Evolutionary conservation across 2,888 invertebrate species (phyloP).

Genomic region (Mechanitis messenoides): DNA sequence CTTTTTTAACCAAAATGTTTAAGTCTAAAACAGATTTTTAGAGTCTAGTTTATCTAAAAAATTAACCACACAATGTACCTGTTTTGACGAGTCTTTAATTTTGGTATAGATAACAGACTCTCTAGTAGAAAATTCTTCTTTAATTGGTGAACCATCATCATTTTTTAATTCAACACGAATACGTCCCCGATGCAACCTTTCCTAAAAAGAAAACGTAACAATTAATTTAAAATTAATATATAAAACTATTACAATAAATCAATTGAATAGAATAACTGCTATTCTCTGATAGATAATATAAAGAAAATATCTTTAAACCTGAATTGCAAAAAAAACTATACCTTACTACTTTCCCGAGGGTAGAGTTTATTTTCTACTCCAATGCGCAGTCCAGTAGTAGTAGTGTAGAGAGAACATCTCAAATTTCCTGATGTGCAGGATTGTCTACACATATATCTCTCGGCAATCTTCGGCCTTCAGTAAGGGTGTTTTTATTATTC

Average conservation of each 20-base stretch:
- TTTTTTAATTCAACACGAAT: conserved; percentile 94
- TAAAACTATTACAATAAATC: too few species aligned
- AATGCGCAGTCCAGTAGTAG: conserved; percentile 89
- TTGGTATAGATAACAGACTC: conserved; percentile 91
- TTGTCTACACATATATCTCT: conserved; percentile 94
- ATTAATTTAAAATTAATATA: too few species aligned
- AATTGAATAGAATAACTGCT: too few species aligned
- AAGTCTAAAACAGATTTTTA: not conserved
- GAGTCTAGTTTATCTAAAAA: not conserved
- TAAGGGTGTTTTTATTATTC: conserved; percentile 93
- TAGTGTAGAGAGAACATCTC: conserved; percentile 91
- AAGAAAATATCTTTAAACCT: too few species aligned
- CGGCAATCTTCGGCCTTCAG: conserved; percentile 90
- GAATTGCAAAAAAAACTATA: conserved; percentile 35
- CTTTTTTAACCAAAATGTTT: too few species aligned
- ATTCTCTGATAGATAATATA: too few species aligned
- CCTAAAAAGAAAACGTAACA: conserved; percentile 62
- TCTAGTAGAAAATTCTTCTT: conserved; percentile 83
- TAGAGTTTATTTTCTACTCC: conserved; percentile 96
- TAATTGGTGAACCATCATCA: conserved; percentile 88
- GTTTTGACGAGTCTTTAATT: conserved; percentile 87
- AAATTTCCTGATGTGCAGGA: conserved; percentile 95
- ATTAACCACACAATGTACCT: conserved; percentile 42
- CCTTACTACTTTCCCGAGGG: conserved; percentile 91
- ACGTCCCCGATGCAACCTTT: conserved; percentile 88